Evolutionary conservation across 2,113 vertebrate genomes (phyloP), one percentile per base, ranked within the genome.

Genomic region (Setophaga kirtlandii): DNA sequence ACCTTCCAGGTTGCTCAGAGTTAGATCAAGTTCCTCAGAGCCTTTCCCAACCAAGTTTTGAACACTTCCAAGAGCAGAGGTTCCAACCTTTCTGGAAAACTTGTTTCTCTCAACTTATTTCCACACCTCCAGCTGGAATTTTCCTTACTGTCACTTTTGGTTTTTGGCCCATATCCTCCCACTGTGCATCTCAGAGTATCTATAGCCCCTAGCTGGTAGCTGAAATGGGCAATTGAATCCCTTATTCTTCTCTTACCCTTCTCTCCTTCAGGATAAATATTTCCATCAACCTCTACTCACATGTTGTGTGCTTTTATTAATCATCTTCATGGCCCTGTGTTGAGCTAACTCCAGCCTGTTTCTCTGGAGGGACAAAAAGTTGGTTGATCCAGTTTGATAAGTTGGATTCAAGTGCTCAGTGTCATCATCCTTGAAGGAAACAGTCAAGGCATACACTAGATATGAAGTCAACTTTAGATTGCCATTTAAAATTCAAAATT

Each of bases 171-270:
- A 2, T 16, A 20, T 46, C 35, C 39, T 68, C 75, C 65, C 67
- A 13, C 41, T 70, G 16, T 53, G 64, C n/a, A 18, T 14, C 14
- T 84, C 65, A 93, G 59, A 83, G 37, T 6, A 27, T 81, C 37
- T 55, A 1, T 6, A 79, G 37, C 0, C n/a, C 21, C 23, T 22
- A 4, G 55, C 0, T 59, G 15, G n/a, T 13, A 30, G 21, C 37
- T 78, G 37, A 69, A 84, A 81, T 17, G 4, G 6, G 22, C 22
- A 55, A 37, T 55, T 78, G 47, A 91, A 87, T 75, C 52, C 28
- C 22, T 52, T 37, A 20, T 23, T 15, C 37, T 52, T 33, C 69
- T 20, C 28, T 70, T 53, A 58, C 31, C 46, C 22, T 77, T 58
- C 44, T 80, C 25, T 83, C 83, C 41, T 77, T 13, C 47, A 71